These are phyloP conservation scores for Incurvaria masculella DNA, from an alignment of 2,888 invertebrate genomes.

Conservation along the genomic window DNA sequence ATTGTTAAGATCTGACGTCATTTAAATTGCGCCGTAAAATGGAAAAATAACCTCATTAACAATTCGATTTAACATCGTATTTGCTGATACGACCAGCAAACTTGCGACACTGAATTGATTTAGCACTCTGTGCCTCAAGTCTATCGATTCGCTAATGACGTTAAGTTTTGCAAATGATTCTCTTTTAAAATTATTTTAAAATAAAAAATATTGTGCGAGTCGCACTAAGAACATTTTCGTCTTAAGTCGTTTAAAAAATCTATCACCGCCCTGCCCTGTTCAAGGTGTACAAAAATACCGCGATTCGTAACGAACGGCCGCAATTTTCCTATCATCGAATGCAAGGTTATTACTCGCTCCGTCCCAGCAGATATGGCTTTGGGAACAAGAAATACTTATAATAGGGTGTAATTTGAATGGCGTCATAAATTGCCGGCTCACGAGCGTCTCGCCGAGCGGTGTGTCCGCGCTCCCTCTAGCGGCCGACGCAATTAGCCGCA, in stretches of 20 bases:
- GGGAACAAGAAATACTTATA: constrained; percentile 14
- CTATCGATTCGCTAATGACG: no score
- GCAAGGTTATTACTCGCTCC: neutral
- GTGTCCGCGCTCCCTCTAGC: constrained; percentile 31
- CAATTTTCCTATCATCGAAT: neutral
- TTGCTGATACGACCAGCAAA: no score
- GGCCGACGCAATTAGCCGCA: constrained; percentile 37
- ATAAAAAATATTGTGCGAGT: no score
- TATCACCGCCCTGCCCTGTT: neutral
- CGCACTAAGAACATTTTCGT: no score
- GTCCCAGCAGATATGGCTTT: neutral
- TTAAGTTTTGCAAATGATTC: no score
- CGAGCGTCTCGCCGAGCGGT: neutral
- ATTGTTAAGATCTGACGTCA: neutral
- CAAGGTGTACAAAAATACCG: neutral
- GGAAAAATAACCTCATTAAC: no score
- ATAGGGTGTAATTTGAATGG: constrained; percentile 42
- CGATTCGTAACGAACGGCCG: neutral
- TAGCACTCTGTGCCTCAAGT: no score
- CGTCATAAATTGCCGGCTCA: constrained; percentile 40
- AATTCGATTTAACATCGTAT: no score
- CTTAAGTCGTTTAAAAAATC: no score
- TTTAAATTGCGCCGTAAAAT: no score
- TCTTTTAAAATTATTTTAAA: no score
- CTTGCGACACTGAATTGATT: no score